phyloP scores from a whole-genome alignment of 2,888 invertebrate species.

The Euproctis similis region DNA sequence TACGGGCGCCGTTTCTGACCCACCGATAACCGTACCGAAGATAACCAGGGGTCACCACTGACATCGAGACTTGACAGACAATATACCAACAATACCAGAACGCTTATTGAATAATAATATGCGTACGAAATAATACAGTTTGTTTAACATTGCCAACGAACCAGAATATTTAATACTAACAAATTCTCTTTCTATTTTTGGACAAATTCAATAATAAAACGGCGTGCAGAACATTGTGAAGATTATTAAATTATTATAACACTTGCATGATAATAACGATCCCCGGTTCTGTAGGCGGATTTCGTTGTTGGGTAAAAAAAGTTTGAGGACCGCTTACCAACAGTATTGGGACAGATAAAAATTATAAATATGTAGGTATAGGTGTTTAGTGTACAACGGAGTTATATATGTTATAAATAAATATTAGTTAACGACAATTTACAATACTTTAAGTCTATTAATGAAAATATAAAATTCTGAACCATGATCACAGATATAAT shows the following conservation, averaged over 20 bases:
- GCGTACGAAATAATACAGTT: slow-evolving; percentile 9
- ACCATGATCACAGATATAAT: too few relatives aligned
- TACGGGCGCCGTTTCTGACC: slow-evolving; percentile 54
- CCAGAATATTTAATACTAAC: slow-evolving; percentile 1
- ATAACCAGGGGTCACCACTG: slow-evolving; percentile 29
- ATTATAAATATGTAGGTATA: too few relatives aligned
- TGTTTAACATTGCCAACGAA: slow-evolving; percentile 12
- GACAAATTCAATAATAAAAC: too few relatives aligned
- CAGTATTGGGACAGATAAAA: too few relatives aligned
- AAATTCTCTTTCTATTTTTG: too few relatives aligned
- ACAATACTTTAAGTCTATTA: too few relatives aligned
- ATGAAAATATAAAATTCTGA: too few relatives aligned
- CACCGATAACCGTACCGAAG: slow-evolving; percentile 35
- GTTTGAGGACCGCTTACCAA: slow-evolving; percentile 1
- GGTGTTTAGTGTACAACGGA: too few relatives aligned
- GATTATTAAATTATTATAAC: neutral
- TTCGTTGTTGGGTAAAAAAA: slow-evolving; percentile 1
- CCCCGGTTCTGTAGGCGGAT: slow-evolving; percentile 1
- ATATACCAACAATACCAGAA: slow-evolving; percentile 9
- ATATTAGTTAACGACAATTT: too few relatives aligned
- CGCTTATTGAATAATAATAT: slow-evolving; percentile 5
- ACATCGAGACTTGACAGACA: slow-evolving; percentile 27
- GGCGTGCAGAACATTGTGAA: too few relatives aligned
- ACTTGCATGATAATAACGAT: neutral
- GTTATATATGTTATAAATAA: too few relatives aligned